Evolutionary conservation across 2,797 vertebrate species (phyloP), one percentile per base, ranked within the genome.

Genomic region (Mareca strepera): DNA sequence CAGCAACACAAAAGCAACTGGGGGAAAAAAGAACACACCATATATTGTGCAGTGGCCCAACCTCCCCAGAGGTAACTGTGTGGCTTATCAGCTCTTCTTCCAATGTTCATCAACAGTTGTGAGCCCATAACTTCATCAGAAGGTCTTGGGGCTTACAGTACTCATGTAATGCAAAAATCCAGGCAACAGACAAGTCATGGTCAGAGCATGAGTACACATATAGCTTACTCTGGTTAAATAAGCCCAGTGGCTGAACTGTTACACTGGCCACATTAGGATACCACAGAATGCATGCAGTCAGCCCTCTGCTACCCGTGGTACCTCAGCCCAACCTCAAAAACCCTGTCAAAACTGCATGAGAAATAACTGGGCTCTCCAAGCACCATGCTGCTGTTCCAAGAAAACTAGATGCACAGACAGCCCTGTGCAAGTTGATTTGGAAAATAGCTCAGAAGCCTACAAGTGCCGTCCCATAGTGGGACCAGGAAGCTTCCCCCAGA

Each of bases 81-180:
- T 59, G 0, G 0, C 20, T 83, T 78, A 39, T 22, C 55, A 75
- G 21, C 4, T 74, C 5, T 43, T 67, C 43, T 69, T 87, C 14
- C 43, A 43, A 22, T 12, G 56, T 4, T 72, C 44, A 48, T 52
- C 15, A 56, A 3, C n/a, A 67, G 21, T 18, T 72, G 3, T 16
- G 8, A 4, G 4, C 3, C 14, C 39, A 14, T 78, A 28, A 56
- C 4, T 29, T 21, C n/a, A 81, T 1, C 4, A 2, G 2, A 62
- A 63, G 17, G 17, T n/a, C 50, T 52, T 20, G 28, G 39, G 33
- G 12, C 48, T 64, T 60, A 79, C 12, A 43, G 62, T 20, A 41
- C 17, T 77, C 31, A 63, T 6, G 4, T 29, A 78, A 46, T 16
- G 12, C 39, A 63, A 81, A 92, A 88, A 66, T 60, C 3, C 41